Evolutionary conservation across 2,888 invertebrate genomes (phyloP).

Genomic region (Heteropelma amictum): DNA sequence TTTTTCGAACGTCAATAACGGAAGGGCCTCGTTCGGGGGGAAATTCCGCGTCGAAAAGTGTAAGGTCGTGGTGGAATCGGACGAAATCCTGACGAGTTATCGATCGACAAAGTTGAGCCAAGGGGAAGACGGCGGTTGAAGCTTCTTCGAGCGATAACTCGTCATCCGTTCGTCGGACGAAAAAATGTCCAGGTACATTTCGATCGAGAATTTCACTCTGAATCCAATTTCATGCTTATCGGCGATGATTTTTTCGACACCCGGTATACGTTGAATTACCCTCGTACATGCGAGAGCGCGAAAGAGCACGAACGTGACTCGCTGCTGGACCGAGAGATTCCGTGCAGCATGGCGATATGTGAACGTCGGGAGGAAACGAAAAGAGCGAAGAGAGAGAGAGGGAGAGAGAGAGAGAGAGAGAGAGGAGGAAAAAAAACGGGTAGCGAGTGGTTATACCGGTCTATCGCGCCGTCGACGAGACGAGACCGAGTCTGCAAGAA

Average conservation of each 20-base stretch:
- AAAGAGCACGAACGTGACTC: slow-evolving; percentile 28
- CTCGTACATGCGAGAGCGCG: neutral
- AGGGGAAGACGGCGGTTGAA: no score
- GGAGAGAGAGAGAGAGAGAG: slow-evolving; percentile 5
- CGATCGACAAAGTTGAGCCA: no score
- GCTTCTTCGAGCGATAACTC: no score
- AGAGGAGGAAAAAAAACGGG: slow-evolving; percentile 19
- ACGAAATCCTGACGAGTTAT: no score
- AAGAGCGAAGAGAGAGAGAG: slow-evolving; percentile 13
- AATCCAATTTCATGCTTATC: no score
- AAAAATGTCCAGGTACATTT: no score
- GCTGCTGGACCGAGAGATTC: slow-evolving; percentile 43
- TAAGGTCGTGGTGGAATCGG: no score
- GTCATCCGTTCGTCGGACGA: no score
- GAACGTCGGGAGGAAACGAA: slow-evolving; percentile 15
- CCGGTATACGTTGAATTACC: neutral
- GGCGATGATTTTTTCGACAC: neutral
- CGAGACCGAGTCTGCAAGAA: slow-evolving; percentile 28
- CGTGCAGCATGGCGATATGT: slow-evolving; percentile 34
- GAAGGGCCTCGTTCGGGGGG: no score
- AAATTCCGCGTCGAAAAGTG: no score
- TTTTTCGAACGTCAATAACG: no score
- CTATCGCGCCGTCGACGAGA: slow-evolving; percentile 50
- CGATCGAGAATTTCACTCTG: no score
- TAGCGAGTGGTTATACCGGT: slow-evolving; percentile 56